Percentiles rank a stretch among this genome's conserved stretches.
Evolutionary conservation across 2,113 vertebrate genomes (phyloP).

Genomic region (Arvicanthis niloticus): DNA sequence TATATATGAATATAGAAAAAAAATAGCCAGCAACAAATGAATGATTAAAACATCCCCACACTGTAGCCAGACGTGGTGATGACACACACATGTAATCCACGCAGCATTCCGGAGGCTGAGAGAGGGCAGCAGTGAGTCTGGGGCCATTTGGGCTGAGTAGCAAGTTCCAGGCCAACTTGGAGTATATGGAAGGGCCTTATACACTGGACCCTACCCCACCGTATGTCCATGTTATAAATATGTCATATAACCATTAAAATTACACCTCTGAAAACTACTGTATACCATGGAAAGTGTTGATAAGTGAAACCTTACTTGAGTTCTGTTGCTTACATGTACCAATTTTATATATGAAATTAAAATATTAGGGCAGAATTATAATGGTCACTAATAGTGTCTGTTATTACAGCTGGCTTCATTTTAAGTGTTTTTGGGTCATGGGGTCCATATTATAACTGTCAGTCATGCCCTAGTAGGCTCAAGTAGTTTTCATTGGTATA

Average conservation of each 20-base stretch:
- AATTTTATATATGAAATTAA: conserved; percentile 28
- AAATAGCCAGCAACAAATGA: background rate
- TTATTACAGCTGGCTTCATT: background rate
- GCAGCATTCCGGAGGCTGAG: background rate
- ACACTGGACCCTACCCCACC: background rate
- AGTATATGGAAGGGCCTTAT: background rate
- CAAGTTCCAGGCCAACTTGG: background rate
- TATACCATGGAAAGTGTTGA: background rate
- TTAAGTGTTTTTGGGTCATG: background rate
- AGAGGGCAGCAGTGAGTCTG: background rate
- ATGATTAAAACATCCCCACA: background rate
- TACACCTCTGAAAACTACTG: conserved; percentile 2
- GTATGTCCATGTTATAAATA: background rate
- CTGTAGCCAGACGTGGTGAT: background rate
- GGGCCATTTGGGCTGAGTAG: background rate
- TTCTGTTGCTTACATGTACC: background rate
- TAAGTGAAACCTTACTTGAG: background rate
- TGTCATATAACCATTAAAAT: conserved; percentile 25
- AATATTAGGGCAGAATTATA: background rate
- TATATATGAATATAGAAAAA: too few species aligned
- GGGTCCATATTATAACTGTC: background rate
- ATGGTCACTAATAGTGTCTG: background rate
- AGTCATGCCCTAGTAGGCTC: background rate
- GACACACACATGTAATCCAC: background rate
- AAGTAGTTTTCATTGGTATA: background rate